Evolutionary conservation across 2,888 invertebrate species (phyloP), one percentile per base, ranked within the genome.

Genomic region (Lordiphosa fenestrarum): DNA sequence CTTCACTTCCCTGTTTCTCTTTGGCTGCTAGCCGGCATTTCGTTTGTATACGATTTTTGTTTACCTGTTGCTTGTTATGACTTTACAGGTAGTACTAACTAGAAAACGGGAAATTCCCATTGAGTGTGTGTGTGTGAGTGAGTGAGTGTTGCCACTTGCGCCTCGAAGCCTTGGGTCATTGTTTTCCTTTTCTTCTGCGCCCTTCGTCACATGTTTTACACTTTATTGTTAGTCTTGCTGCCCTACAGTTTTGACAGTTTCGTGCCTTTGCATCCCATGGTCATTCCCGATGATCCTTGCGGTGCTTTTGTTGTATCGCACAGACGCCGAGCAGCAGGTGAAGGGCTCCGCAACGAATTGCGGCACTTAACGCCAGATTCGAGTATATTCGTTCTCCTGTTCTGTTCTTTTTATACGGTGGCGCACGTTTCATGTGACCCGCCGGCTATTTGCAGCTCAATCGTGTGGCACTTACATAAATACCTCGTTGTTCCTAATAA

Each of bases 381-480:
- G 39, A 49, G 44, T 30, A 42, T 33, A 30, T 37, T 44, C 19
- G 30, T 38, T 39, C 21, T 49, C 38, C 38, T 53, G 23, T 50
- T 37, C 39, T 40, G 10, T 21, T n/a, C n/a, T n/a, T n/a, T 30
- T 23, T 21, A 19, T 36, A 63, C 72, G 60, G 70, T 83, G 84
- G 76, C 81, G 75, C 76, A 83, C 76, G 84, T 80, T 83, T 80
- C 60, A 80, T 76, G 71, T 71, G 62, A 52, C 66, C 84, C 71
- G 73, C 68, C 25, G 57, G 76, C 58, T 83, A 83, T 77, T 83
- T 83, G 81, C 76, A 83, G 80, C 71, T 76, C 81, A 83, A 83
- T 77, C 84, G 84, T 66, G 66, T 83, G 84, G 76, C 81, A 66
- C 73, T 66, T 68, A 61, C 84, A 80, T 83, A 77, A 83, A 80